Base-by-base conservation (phyloP, 2,888 invertebrate genomes). In the Azorinus chamasolen region DNA sequence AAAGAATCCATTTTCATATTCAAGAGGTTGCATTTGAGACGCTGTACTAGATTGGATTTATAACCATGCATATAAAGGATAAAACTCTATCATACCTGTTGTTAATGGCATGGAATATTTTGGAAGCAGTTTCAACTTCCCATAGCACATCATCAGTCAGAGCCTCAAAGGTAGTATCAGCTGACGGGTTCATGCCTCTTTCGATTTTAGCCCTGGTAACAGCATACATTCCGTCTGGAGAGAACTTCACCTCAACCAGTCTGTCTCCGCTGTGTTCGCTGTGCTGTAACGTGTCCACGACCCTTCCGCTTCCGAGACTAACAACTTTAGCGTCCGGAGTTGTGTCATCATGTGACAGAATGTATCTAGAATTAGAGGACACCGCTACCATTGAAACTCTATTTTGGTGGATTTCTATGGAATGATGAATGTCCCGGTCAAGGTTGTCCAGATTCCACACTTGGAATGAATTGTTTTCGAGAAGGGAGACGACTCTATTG, bases 371-470 rank as follows among this genome's bases (percentile, higher is more conserved):
- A 2, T 54, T 50, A 3, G 86, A 73, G 18, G 86, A 81, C 5
- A 86, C 61, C 5, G 83, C 76, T 14, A 87, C 22, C 1, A 79
- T 72, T 41, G 61, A 64, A 0, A 91, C 86, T 5, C 77, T 51
- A 10, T 85, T 85, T n/a, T 81, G 83, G 54, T 88, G 81, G 51
- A 89, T 76, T 53, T 88, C 82, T 22, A 87, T 86, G 1, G 85
- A 68, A 69, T 90, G 89, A 16, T 79, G 79, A 24, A 88, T 83
- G 68, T 89, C 86, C 6, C 86, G 82, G 59, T 90, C 87, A n/a
- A 91, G 74, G 74, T 91, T 90, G 71, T 88, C 82, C 14, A 91
- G 68, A 58, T 90, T 85, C 91, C 91, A 91, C 1, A 90, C 88
- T 72, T 90, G 90, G 41, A 91, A 79, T 0, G 85, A 76, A 64